Evolutionary conservation across 2,113 vertebrate species (phyloP).

Genomic region (Vanacampus margaritifer): DNA sequence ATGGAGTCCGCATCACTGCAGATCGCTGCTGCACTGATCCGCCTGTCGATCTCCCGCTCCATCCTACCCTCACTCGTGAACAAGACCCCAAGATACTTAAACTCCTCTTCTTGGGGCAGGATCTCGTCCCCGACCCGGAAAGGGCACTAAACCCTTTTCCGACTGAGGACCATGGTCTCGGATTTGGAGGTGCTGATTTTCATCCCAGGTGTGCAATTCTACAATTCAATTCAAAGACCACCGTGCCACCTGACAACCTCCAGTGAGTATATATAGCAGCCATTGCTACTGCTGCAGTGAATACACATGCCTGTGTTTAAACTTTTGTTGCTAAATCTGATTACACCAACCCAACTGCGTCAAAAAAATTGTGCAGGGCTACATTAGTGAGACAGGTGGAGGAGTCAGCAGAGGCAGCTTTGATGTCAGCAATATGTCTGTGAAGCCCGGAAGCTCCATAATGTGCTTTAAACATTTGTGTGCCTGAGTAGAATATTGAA

Average conservation of each 20-base stretch:
- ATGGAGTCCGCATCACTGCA: no score
- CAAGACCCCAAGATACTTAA: no score
- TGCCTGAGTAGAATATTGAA: conserved; percentile 46
- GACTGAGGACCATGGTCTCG: no score
- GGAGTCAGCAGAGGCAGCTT: conserved; percentile 39
- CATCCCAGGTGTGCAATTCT: no score
- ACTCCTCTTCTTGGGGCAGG: no score
- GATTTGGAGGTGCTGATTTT: no score
- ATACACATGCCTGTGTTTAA: background rate
- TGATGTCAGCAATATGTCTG: conserved; percentile 62
- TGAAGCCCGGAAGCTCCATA: conserved; percentile 63
- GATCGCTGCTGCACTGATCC: no score
- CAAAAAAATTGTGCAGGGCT: background rate
- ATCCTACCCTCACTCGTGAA: no score
- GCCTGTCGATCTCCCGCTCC: no score
- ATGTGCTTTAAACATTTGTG: conserved; percentile 61
- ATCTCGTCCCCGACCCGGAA: no score
- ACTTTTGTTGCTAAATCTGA: background rate
- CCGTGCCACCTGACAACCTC: background rate
- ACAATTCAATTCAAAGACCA: no score
- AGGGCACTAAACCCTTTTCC: no score
- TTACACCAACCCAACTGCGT: conserved; percentile 1
- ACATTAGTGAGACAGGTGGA: conserved; percentile 24
- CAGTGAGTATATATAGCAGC: background rate
- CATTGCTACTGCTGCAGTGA: background rate